Conservation (phyloP, 2,797 vertebrate species). For the Gymnodraco acuticeps region DNA sequence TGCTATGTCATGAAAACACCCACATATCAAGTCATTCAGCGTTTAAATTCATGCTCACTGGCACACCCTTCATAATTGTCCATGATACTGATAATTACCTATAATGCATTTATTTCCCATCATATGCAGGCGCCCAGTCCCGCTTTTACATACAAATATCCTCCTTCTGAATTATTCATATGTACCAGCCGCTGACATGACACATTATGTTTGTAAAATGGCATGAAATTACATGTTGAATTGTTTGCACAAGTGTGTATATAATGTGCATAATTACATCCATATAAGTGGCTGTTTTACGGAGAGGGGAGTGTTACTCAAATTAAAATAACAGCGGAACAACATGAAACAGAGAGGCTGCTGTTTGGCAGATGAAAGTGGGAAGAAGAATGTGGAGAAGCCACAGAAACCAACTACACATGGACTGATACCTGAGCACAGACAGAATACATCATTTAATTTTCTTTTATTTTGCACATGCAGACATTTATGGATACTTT, state of each 20-base stretch:
- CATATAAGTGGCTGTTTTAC: background rate
- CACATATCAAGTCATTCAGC: constrained; percentile 38
- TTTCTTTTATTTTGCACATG: background rate
- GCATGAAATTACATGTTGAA: constrained; percentile 11
- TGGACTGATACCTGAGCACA: background rate
- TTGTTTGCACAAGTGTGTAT: constrained; percentile 5
- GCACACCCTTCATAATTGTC: constrained; percentile 36
- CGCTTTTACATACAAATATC: constrained; percentile 29
- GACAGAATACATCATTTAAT: background rate
- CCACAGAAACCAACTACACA: background rate
- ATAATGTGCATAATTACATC: constrained; percentile 5
- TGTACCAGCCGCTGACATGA: background rate
- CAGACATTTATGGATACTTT: background rate
- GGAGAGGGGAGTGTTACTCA: constrained; percentile 19
- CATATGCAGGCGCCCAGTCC: constrained; percentile 26
- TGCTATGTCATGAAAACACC: constrained; percentile 50
- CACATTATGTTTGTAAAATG: constrained; percentile 2
- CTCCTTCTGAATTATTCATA: constrained; percentile 44
- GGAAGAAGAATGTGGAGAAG: constrained; percentile 2
- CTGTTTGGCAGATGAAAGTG: constrained; percentile 15
- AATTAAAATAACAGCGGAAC: background rate
- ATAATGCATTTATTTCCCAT: constrained; percentile 47
- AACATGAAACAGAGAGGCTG: background rate
- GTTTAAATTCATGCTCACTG: constrained; percentile 42
- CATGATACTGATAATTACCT: constrained; percentile 46